A percentile compares a stretch with the other conserved stretches of the same genome.
These are phyloP conservation scores for Pundamilia nyererei DNA, from an alignment of 2,113 vertebrate genomes.

Conservation along the genomic window DNA sequence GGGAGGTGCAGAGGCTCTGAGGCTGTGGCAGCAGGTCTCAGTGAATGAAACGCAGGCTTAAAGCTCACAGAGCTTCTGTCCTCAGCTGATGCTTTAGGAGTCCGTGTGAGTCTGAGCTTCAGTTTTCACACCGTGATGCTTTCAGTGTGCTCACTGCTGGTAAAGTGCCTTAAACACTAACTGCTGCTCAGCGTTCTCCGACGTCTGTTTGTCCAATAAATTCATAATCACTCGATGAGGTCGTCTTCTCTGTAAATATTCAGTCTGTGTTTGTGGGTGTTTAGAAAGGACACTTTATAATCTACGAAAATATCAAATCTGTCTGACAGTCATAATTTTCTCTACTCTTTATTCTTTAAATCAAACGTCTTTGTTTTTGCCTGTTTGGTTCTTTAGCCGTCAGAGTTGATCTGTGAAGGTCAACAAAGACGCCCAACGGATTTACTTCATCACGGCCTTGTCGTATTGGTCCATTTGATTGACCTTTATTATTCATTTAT, in stretches of 20 bases:
- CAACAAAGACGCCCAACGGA: background rate
- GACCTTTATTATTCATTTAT: fast-evolving
- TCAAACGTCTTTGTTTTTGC: background rate
- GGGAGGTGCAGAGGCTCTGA: background rate
- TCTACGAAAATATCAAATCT: background rate
- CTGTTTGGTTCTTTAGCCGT: background rate
- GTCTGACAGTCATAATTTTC: background rate
- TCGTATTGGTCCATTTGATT: background rate
- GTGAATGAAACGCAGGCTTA: background rate
- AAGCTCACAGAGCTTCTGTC: background rate
- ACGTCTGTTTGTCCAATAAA: background rate
- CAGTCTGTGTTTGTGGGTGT: background rate
- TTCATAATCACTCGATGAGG: fast-evolving
- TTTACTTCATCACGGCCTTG: fast-evolving
- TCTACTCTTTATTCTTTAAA: background rate
- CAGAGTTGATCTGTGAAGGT: fast-evolving
- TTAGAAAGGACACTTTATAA: background rate
- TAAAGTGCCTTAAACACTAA: background rate
- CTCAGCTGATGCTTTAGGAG: background rate
- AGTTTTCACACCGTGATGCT: background rate
- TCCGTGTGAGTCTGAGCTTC: fast-evolving
- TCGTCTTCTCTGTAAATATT: background rate
- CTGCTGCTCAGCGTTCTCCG: too few relatives aligned
- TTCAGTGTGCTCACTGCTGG: background rate
- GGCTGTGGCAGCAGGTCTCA: background rate